Base-by-base conservation (phyloP, 2,113 vertebrate genomes). In the Grallaria varia region DNA sequence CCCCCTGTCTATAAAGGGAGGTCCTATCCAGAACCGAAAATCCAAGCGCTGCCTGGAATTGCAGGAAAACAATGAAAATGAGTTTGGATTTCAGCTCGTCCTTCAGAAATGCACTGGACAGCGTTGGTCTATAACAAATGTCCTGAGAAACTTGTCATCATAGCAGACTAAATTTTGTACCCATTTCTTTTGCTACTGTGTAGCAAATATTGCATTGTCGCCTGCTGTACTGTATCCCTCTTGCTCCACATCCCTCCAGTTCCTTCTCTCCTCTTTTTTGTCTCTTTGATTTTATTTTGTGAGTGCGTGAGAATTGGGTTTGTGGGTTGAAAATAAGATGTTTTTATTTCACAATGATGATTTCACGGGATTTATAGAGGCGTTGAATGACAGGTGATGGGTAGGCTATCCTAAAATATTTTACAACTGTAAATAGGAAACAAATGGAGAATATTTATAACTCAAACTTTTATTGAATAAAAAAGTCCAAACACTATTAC, bases 1-100 rank as follows among this genome's bases (percentile, higher is more conserved):
- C 11, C 27, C 40, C 39, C 30, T 5, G 30, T 85, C 60, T 37
- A 97, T 97, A 71, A 96, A 99, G 99, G 99, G 99, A 98, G 99
- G 99, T 90, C 97, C 99, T 95, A 99, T 99, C 98, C 99, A 99
- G 98, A 99, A 99, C 98, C 98, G 97, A 96, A 99, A 99, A 98
- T 99, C 99, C 95, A 99, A 99, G 97, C 98, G 99, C 96, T 99
- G 99, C 93, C 98, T 99, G 76, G 99, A 99, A 97, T 96, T 99
- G n/a, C 98, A 99, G 97, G 98, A 98, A 83, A 99, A 98, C 97
- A 98, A 89, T 7, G 99, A 99, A 82, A 98, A 97, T 59, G 99
- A 99, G 92, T 99, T 99, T 33, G 99, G 99, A 53, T 99, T 98
- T 97, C 99, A 99, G 44, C 98, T 99, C 82, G 98, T 98, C 83